Evolutionary conservation across 2,888 invertebrate species (phyloP), one percentile per base, ranked within the genome.

Genomic region (Danaus chrysippus): DNA sequence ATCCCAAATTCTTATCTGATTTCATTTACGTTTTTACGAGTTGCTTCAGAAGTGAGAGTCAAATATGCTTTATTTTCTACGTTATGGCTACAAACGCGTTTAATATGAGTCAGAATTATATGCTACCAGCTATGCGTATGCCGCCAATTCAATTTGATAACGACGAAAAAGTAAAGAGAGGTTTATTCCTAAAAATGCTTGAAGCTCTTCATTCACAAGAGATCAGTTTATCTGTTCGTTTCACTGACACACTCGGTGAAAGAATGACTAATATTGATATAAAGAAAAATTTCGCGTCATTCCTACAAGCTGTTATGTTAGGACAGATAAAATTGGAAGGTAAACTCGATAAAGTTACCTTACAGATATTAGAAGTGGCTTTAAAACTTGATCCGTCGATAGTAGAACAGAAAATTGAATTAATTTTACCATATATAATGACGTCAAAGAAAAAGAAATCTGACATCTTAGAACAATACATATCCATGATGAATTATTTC

Each of bases 51-150:
- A 79, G 69, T 42, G 90, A 91, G 63, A 83, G 80, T 64, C 86
- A 86, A 67, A 70, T 91, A 10, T 71, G 91, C 42, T 91, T 90
- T 58, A 82, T 85, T 0, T 91, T 91, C 65, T 91, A 82, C 63
- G 81, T 91, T 0, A 84, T 91, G 79, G 76, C 77, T 0, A 70
- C 81, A 0, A 83, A 79, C 66, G 79, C 79, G 23, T 67, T 91
- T 3, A 76, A 78, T 19, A 82, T 91, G 77, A 71, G 77, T 46
- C 91, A 91, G 67, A 79, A 73, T 52, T 91, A 88, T 63, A 74
- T 91, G 6, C 75, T 70, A 1, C 81, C 91, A 5, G 81, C 80
- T 1, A 86, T 82, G 73, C 76, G 72, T 63, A 78, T 91, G 67
- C 70, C 78, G 0, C 67, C 74, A 1, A 79, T 91, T 54, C 68